Conservation (phyloP, 2,113 vertebrate genomes). For the Fulmarus glacialis region DNA sequence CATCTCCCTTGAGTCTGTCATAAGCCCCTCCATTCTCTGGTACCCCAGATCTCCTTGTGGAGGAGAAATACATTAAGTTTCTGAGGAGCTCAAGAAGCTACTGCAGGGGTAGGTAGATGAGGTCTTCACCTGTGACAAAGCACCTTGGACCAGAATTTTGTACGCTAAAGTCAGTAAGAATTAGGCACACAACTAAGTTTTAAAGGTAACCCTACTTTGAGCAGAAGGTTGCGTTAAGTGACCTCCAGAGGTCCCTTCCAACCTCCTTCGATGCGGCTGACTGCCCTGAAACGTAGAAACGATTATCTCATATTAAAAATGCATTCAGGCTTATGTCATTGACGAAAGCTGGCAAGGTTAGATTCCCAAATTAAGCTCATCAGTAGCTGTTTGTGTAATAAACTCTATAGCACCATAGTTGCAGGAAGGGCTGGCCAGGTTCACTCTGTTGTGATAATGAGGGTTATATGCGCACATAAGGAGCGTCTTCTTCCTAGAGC, state of each 20-base stretch:
- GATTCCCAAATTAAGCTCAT: not conserved
- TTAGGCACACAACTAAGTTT: not conserved
- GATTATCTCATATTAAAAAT: not conserved
- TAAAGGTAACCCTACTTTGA: not conserved
- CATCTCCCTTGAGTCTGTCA: not conserved
- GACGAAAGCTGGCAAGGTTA: not conserved
- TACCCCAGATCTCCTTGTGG: not conserved
- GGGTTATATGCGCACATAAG: not conserved
- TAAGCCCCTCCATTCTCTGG: not conserved
- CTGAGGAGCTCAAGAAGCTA: not conserved
- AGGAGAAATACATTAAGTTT: not conserved
- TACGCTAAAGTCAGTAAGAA: not conserved
- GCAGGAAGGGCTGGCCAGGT: not conserved
- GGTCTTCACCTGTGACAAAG: not conserved
- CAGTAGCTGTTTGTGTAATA: not conserved
- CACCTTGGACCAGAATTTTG: not conserved
- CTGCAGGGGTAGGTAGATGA: not conserved
- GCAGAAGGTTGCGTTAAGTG: not conserved
- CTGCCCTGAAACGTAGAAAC: not conserved
- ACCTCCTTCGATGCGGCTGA: not conserved
- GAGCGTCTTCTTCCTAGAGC: not conserved
- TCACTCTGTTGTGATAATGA: not conserved
- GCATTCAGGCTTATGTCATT: not conserved
- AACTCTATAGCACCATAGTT: not conserved
- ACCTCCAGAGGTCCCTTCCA: not conserved